phyloP scores from a whole-genome alignment of 2,797 vertebrate species.

The Pipistrellus kuhlii region DNA sequence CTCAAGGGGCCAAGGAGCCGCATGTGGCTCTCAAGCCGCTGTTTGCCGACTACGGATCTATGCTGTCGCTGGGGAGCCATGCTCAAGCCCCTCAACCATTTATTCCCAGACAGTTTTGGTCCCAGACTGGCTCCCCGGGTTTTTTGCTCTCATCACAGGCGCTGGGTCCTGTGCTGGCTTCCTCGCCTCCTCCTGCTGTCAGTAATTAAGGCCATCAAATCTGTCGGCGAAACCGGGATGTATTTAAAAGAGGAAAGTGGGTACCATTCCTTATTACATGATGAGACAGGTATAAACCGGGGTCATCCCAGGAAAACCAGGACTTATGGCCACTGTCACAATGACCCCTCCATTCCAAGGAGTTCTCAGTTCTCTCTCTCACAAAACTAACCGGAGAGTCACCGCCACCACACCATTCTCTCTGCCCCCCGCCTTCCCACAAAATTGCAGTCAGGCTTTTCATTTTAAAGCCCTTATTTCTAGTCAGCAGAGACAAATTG shows the following conservation, averaged over 20 bases:
- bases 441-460: not conserved
- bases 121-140: not conserved
- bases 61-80: not conserved
- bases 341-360: not conserved
- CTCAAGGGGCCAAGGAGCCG: no score
- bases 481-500: not conserved
- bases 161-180: not conserved
- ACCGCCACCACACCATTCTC: not conserved
- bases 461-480: slow-evolving; percentile 17
- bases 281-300: not conserved
- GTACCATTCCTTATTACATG: not conserved
- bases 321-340: not conserved
- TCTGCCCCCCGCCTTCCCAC: not conserved
- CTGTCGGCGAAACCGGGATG: not conserved
- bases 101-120: not conserved
- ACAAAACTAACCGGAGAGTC: not conserved
- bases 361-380: not conserved
- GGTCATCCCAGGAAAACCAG: not conserved
- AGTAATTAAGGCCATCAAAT: not conserved
- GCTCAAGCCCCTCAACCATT: not conserved
- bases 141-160: not conserved
- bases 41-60: no score
- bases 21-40: no score
- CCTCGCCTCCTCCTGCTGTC: not conserved
- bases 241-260: not conserved